phyloP scores from a whole-genome alignment of 1,140 invertebrate genomes.

The Hypothenemus hampei region DNA sequence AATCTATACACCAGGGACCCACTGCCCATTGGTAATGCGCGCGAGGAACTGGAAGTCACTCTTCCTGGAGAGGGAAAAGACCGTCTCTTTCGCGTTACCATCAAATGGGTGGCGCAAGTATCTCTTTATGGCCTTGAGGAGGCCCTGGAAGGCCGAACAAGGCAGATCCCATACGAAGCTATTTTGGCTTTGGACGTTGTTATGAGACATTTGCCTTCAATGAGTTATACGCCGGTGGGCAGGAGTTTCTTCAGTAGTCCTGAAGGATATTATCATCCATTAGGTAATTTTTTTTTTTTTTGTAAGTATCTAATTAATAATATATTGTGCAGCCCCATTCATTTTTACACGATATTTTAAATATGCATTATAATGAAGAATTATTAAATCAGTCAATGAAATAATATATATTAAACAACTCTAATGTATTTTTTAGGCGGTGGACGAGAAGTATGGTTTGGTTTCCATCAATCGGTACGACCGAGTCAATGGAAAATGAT shows the following conservation, averaged over 20 bases:
- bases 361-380: background rate
- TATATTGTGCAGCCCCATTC: background rate
- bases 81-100: slow-evolving; percentile 96
- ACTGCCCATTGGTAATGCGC: slow-evolving; percentile 92
- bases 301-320: background rate
- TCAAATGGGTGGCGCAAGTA: slow-evolving; percentile 95
- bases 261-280: slow-evolving; percentile 95
- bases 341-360: background rate
- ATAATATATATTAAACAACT: no score
- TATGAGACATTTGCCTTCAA: slow-evolving; percentile 98
- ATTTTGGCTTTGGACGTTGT: slow-evolving; percentile 98
- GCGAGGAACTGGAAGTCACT: slow-evolving; percentile 94
- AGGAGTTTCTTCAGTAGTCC: slow-evolving; percentile 98
- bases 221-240: slow-evolving; percentile 99
- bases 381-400: background rate
- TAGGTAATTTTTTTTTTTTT: slow-evolving; percentile 46
- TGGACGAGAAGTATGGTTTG: slow-evolving; percentile 99
- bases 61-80: slow-evolving; percentile 98
- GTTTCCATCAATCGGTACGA: slow-evolving; percentile 98
- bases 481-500: slow-evolving; percentile 99
- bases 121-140: slow-evolving; percentile 95
- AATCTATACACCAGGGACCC: slow-evolving; percentile 98
- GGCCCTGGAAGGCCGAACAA: slow-evolving; percentile 92
- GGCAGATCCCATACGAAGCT: slow-evolving; percentile 97
- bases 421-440: slow-evolving; percentile 59